Conservation (phyloP, 2,113 vertebrate species). For the Ibidorhyncha struthersii region DNA sequence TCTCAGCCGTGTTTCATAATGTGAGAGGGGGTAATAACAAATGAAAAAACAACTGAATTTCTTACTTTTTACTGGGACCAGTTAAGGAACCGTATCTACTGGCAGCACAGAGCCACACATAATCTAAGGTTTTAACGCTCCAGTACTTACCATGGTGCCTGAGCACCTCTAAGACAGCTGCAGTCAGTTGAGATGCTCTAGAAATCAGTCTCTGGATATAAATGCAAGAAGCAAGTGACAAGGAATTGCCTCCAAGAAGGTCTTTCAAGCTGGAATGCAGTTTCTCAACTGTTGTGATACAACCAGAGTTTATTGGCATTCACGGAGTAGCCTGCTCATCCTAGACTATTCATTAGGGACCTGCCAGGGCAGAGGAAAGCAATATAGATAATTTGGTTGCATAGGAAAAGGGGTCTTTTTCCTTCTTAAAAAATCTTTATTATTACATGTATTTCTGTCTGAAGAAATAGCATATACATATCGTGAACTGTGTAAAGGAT, state of each 20-base stretch:
- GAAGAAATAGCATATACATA: neutral
- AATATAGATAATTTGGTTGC: neutral
- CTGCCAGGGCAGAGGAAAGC: neutral
- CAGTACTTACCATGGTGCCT: neutral
- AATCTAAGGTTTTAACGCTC: neutral
- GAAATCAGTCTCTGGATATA: fast-evolving
- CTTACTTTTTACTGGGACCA: neutral
- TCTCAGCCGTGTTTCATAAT: neutral
- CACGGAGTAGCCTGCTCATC: neutral
- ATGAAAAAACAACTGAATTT: neutral
- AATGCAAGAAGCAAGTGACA: neutral
- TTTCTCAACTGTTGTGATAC: neutral
- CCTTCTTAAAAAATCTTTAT: neutral
- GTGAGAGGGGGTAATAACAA: neutral
- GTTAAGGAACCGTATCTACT: neutral
- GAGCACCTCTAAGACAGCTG: neutral
- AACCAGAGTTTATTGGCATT: neutral
- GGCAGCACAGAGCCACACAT: neutral
- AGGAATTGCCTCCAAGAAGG: neutral
- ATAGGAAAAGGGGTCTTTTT: neutral
- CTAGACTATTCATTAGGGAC: neutral
- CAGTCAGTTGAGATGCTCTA: neutral
- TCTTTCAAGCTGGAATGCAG: neutral
- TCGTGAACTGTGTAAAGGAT: neutral
- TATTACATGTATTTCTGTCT: neutral